Evolutionary conservation across 2,113 vertebrate species (phyloP).

Genomic region (Gadus macrocephalus): DNA sequence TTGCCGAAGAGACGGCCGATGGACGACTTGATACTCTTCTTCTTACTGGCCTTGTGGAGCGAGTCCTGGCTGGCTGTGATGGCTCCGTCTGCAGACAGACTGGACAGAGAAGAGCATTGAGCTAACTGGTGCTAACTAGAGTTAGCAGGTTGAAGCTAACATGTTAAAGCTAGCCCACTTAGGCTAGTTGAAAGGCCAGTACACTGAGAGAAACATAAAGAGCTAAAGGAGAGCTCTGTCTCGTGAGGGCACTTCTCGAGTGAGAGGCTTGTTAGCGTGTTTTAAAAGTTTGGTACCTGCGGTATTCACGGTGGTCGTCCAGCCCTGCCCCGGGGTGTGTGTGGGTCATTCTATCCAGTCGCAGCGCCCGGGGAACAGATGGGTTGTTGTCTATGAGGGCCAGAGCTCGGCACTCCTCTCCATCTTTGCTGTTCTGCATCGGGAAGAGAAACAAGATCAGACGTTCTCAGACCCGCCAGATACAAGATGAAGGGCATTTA

Average conservation of each 20-base stretch:
- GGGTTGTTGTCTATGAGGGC: constrained; percentile 82
- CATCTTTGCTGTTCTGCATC: constrained; percentile 84
- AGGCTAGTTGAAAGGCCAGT: too few species aligned
- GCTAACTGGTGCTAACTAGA: too few species aligned
- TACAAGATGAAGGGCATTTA: too few species aligned
- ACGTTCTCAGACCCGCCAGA: neutral
- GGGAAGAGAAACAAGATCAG: neutral
- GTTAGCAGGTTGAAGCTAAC: too few species aligned
- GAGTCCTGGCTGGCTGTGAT: constrained; percentile 83
- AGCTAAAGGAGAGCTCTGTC: too few species aligned
- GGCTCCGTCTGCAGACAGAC: constrained; percentile 74
- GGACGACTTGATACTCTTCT: constrained; percentile 95
- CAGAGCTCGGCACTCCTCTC: constrained; percentile 76
- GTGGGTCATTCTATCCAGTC: constrained; percentile 87
- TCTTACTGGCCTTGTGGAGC: constrained; percentile 90
- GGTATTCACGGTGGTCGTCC: constrained; percentile 82
- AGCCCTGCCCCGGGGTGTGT: constrained; percentile 83
- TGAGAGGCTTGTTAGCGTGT: too few species aligned
- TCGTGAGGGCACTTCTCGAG: neutral
- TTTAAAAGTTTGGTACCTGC: constrained; percentile 70
- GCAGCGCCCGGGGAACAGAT: constrained; percentile 83
- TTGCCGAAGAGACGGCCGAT: constrained; percentile 91
- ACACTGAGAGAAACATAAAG: too few species aligned
- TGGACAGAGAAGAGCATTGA: constrained; percentile 24
- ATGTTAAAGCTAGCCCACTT: too few species aligned